These are phyloP conservation scores for Andricus grossulariae DNA, from an alignment of 1,140 invertebrate genomes.

Conservation along the genomic window DNA sequence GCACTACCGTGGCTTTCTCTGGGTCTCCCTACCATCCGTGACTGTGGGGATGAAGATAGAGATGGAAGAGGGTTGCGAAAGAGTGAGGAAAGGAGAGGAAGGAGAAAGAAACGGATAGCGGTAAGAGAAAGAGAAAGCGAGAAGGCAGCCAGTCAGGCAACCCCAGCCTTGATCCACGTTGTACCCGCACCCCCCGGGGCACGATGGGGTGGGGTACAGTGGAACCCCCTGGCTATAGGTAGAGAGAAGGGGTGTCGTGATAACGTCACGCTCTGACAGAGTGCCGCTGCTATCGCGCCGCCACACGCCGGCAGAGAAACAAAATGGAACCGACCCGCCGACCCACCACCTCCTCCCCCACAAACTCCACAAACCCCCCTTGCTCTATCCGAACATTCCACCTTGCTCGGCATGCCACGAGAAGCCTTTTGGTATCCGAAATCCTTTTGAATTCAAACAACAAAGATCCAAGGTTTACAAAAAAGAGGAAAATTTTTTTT, in stretches of 20 bases:
- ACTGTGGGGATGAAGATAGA: slow-evolving; percentile 40
- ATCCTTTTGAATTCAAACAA: neutral
- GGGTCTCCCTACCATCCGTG: slow-evolving; percentile 39
- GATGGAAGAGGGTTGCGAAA: slow-evolving; percentile 39
- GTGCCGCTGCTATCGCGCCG: slow-evolving; percentile 77
- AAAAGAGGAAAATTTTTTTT: too few relatives aligned
- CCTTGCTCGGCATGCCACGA: neutral
- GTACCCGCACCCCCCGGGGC: slow-evolving; percentile 54
- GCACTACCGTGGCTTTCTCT: slow-evolving; percentile 57
- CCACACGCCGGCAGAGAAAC: slow-evolving; percentile 77
- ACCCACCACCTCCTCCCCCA: slow-evolving; percentile 40
- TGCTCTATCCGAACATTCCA: slow-evolving; percentile 26
- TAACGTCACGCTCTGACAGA: slow-evolving; percentile 78
- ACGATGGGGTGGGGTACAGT: slow-evolving; percentile 52
- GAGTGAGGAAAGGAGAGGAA: slow-evolving; percentile 43
- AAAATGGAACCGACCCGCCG: slow-evolving; percentile 75
- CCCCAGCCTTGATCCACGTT: slow-evolving; percentile 67
- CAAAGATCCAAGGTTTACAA: neutral
- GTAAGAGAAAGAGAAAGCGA: slow-evolving; percentile 48
- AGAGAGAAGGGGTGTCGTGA: slow-evolving; percentile 75
- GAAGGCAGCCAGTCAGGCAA: slow-evolving; percentile 61
- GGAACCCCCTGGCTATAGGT: slow-evolving; percentile 63
- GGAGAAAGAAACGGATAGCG: slow-evolving; percentile 45
- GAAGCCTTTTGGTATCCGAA: slow-evolving; percentile 13
- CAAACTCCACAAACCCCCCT: slow-evolving; percentile 12